phyloP scores from a whole-genome alignment of 1,140 invertebrate genomes.

The Helicorthomorpha holstii region DNA sequence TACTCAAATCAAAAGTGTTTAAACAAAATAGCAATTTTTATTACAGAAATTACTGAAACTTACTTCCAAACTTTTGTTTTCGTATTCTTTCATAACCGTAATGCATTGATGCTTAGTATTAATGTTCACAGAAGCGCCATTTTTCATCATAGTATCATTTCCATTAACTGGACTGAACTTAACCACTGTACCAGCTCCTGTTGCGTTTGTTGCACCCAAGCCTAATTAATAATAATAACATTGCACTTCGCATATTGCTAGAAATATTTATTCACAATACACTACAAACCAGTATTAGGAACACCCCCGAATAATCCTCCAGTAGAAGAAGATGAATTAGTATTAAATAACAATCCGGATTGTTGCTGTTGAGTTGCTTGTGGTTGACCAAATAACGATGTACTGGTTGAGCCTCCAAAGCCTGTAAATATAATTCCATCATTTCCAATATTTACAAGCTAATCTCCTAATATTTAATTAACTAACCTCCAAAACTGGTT shows the following conservation, averaged over 20 bases:
- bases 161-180: slow-evolving; percentile 78
- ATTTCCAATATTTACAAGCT: background rate
- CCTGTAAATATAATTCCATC: slow-evolving; percentile 20
- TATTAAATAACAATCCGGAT: background rate
- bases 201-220: slow-evolving; percentile 9
- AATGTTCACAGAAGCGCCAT: slow-evolving; percentile 59
- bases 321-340: background rate
- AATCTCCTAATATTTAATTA: background rate
- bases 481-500: slow-evolving; percentile 4
- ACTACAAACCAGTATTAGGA: background rate
- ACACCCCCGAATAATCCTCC: too few relatives aligned
- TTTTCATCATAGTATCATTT: slow-evolving; percentile 79
- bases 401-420: slow-evolving; percentile 33
- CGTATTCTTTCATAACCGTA: slow-evolving; percentile 95
- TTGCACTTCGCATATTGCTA: slow-evolving; percentile 12
- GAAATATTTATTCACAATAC: slow-evolving; percentile 1
- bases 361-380: background rate
- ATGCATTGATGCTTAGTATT: slow-evolving; percentile 88
- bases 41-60: slow-evolving; percentile 7
- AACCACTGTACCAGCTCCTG: slow-evolving; percentile 47
- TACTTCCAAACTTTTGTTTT: slow-evolving; percentile 72
- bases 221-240: slow-evolving; percentile 1
- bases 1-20: slow-evolving; percentile 11
- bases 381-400: slow-evolving; percentile 10
- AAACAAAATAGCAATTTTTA: background rate